phyloP scores from a whole-genome alignment of 53 echinoderm and acorn worm species.

The Hippasteria phrygiana region DNA sequence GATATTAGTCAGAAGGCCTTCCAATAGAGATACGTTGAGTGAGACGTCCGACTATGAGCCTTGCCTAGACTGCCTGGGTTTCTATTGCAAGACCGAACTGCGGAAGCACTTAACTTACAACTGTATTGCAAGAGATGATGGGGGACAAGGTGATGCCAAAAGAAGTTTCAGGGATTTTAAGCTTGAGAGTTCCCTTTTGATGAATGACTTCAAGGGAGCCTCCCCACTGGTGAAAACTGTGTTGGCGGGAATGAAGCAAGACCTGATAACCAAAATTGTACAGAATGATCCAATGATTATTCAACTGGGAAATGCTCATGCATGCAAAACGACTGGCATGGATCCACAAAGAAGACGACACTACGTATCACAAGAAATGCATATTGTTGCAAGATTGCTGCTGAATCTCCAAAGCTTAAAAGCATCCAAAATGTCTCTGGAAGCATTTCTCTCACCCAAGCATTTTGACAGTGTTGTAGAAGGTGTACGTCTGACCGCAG shows the following conservation, averaged over 20 bases:
- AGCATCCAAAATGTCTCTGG: not conserved
- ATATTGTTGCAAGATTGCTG: slow-evolving; percentile 20
- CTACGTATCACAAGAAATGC: slow-evolving; percentile 51
- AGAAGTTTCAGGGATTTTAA: slow-evolving; percentile 29
- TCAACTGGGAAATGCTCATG: slow-evolving; percentile 43
- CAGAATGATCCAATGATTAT: slow-evolving; percentile 26
- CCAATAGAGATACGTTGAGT: slow-evolving; percentile 19
- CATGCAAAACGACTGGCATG: slow-evolving; percentile 16
- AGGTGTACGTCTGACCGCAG: slow-evolving; percentile 31
- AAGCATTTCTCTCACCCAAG: slow-evolving; percentile 38
- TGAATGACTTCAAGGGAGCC: slow-evolving; percentile 43
- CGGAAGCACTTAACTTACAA: slow-evolving; percentile 35
- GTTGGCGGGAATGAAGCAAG: slow-evolving; percentile 7
- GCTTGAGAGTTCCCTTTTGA: slow-evolving; percentile 59
- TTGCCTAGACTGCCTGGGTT: slow-evolving; percentile 63
- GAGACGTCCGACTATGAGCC: slow-evolving; percentile 46
- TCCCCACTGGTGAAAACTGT: slow-evolving; percentile 24
- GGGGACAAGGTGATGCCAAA: not conserved
- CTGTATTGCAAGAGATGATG: slow-evolving; percentile 29
- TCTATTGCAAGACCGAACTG: slow-evolving; percentile 35
- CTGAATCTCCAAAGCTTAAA: slow-evolving; percentile 20
- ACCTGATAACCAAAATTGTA: not conserved
- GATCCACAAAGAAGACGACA: slow-evolving; percentile 34
- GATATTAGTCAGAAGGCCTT: too few relatives aligned
- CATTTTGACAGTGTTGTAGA: slow-evolving; percentile 37